phyloP scores from a whole-genome alignment of 1,140 invertebrate species.

The Drosophila sp. region DNA sequence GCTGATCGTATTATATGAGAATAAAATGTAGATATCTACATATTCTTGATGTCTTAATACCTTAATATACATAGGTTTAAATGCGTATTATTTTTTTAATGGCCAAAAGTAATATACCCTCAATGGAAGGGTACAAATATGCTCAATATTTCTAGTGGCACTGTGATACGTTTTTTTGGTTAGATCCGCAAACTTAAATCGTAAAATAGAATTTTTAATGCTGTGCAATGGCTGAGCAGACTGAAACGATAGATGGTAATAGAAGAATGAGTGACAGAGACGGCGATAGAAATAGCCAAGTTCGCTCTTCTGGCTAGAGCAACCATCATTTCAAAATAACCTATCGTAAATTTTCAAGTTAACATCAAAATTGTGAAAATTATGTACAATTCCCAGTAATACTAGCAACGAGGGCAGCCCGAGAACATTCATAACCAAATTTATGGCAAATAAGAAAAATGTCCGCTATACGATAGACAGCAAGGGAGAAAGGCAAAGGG shows the following conservation, averaged over 20 bases:
- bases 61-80: too few relatives aligned
- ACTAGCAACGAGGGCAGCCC: slow-evolving; percentile 46
- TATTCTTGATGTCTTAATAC: too few relatives aligned
- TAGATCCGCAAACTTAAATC: slow-evolving; percentile 51
- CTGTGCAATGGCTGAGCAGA: slow-evolving; percentile 13
- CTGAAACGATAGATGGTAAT: slow-evolving; percentile 43
- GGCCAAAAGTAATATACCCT: not conserved
- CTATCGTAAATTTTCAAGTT: slow-evolving; percentile 81
- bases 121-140: not conserved
- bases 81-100: too few relatives aligned
- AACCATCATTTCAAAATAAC: slow-evolving; percentile 79
- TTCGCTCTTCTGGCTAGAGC: slow-evolving; percentile 17
- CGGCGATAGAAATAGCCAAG: slow-evolving; percentile 8
- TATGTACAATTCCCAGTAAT: slow-evolving; percentile 74
- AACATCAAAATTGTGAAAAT: slow-evolving; percentile 82
- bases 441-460: slow-evolving; percentile 83
- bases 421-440: slow-evolving; percentile 82
- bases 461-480: slow-evolving; percentile 62
- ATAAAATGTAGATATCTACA: too few relatives aligned
- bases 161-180: slow-evolving; percentile 18
- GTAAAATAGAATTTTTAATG: slow-evolving; percentile 66
- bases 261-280: slow-evolving; percentile 16
- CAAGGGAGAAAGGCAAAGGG: slow-evolving; percentile 19
- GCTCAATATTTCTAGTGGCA: not conserved
- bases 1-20: too few relatives aligned